Conservation (phyloP, 2,113 vertebrate genomes). For the Ptilorrhoa leucosticta region DNA sequence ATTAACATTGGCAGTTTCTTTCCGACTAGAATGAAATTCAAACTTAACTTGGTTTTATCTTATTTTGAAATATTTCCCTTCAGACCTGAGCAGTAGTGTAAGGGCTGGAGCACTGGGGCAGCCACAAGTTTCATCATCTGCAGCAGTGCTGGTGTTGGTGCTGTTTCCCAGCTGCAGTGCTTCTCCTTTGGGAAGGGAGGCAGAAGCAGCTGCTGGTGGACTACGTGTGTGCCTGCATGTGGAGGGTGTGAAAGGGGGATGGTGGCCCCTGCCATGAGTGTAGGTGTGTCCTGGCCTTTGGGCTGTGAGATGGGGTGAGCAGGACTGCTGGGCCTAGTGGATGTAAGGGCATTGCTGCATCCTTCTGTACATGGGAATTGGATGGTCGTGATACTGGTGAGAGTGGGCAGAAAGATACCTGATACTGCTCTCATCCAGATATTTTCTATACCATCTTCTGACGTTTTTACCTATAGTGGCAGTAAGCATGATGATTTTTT, state of each 20-base stretch:
- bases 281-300: not conserved
- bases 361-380: not conserved
- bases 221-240: fast-evolving
- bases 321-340: not conserved
- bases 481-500: not conserved
- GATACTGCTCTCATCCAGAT: not conserved
- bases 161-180: not conserved
- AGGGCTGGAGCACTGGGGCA: not conserved
- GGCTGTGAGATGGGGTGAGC: not conserved
- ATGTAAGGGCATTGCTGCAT: not conserved
- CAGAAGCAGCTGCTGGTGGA: not conserved
- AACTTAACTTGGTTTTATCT: not conserved
- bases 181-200: not conserved
- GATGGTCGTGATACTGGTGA: not conserved
- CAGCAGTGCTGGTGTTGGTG: not conserved
- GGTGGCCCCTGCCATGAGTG: not conserved
- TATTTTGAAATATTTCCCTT: not conserved
- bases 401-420: not conserved
- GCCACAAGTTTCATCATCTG: not conserved
- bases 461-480: not conserved
- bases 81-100: not conserved
- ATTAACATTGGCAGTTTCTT: not conserved
- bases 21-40: not conserved
- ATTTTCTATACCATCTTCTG: not conserved
- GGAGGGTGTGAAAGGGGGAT: not conserved